Percentiles rank a stretch among this genome's conserved stretches.
These are phyloP conservation scores for Vidua macroura DNA, from an alignment of 2,113 vertebrate genomes.

Conservation along the genomic window DNA sequence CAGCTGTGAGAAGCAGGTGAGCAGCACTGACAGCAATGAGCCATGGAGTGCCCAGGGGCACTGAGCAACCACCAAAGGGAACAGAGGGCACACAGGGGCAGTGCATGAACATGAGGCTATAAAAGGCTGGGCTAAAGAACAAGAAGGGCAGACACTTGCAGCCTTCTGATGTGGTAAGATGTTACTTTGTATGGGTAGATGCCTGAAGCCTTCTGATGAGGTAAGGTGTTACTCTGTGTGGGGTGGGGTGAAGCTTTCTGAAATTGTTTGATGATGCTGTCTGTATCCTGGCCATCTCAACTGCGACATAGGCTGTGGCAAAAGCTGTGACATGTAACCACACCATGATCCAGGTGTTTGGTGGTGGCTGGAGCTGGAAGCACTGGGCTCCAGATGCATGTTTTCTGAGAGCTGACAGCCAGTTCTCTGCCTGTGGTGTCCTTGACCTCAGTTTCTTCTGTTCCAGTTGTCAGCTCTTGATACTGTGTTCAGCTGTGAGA, in stretches of 20 bases:
- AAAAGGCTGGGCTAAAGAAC: neutral
- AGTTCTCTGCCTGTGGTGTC: neutral
- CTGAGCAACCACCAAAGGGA: neutral
- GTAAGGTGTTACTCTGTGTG: neutral
- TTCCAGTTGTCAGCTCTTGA: neutral
- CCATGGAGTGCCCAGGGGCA: neutral
- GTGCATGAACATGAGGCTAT: neutral
- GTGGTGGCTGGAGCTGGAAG: neutral
- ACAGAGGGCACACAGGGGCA: neutral
- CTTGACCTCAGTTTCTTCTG: neutral
- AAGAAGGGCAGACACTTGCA: neutral
- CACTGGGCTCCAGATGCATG: neutral
- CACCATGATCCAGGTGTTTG: rapidly evolving
- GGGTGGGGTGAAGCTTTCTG: neutral
- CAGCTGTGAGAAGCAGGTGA: neutral
- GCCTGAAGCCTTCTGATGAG: neutral
- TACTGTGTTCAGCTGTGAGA: neutral
- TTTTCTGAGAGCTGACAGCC: neutral
- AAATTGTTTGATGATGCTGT: neutral
- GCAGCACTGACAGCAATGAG: neutral
- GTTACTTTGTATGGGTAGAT: neutral
- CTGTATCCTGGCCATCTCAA: neutral
- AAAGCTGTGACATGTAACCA: neutral
- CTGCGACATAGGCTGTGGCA: neutral
- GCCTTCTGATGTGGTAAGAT: neutral